Conservation (phyloP, 1,140 invertebrate species). For the Neodiprion lecontei region DNA sequence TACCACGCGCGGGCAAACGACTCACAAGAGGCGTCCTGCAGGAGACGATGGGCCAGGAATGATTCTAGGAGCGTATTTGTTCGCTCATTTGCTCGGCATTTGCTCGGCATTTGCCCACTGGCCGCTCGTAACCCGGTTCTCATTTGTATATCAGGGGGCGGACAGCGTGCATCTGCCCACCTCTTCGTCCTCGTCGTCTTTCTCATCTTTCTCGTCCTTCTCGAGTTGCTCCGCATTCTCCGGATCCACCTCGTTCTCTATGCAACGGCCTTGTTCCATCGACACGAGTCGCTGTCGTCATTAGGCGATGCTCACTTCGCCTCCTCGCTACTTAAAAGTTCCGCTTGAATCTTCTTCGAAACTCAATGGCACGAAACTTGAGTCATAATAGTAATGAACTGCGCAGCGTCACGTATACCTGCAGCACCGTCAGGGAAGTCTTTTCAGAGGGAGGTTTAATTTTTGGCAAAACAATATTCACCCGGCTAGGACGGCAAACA, state of each 20-base stretch:
- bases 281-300: not conserved
- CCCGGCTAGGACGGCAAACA: no score
- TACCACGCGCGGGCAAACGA: not conserved
- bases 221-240: not conserved
- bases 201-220: slow-evolving; percentile 2
- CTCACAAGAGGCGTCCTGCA: not conserved
- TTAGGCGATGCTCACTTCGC: not conserved
- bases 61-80: not conserved
- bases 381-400: no score
- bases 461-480: no score
- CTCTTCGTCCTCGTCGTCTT: not conserved
- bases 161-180: slow-evolving; percentile 6
- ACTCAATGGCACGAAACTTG: not conserved
- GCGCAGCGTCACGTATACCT: no score
- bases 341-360: not conserved
- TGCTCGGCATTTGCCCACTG: slow-evolving; percentile 4
- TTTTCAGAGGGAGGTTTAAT: no score
- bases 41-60: slow-evolving; percentile 2
- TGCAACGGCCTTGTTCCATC: not conserved
- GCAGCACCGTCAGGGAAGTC: no score
- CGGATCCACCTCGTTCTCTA: no score
- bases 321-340: not conserved
- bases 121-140: not conserved
- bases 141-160: slow-evolving; percentile 5
- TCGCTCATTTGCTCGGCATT: slow-evolving; percentile 7